phyloP scores from a whole-genome alignment of 2,113 vertebrate species.

The Silurus asotus region DNA sequence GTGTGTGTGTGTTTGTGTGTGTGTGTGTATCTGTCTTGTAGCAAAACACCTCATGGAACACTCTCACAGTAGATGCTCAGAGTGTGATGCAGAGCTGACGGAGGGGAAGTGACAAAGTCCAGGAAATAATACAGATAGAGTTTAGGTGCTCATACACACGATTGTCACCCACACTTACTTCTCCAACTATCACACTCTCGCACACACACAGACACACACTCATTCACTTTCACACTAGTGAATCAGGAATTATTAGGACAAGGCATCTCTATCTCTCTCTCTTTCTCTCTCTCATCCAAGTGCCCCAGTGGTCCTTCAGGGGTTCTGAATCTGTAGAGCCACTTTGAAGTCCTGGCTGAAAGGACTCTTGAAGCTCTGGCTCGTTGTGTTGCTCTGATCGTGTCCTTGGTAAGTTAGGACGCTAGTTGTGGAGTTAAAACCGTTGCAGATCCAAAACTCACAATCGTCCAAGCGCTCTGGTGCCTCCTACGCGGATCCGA shows the following conservation, averaged over 20 bases:
- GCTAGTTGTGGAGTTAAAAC: conserved; percentile 26
- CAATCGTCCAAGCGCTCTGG: conserved; percentile 28
- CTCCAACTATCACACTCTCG: not conserved
- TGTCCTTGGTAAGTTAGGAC: conserved; percentile 33
- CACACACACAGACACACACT: conserved; percentile 2
- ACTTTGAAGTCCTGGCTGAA: conserved; percentile 17
- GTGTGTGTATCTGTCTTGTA: not conserved
- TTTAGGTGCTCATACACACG: not conserved
- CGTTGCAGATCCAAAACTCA: conserved; percentile 52
- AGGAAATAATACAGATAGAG: not conserved
- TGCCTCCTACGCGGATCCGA: not conserved
- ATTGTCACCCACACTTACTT: not conserved
- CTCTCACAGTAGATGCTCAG: not conserved
- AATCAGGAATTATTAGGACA: conserved; percentile 55
- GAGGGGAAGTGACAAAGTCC: conserved; percentile 34
- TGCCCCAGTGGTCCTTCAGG: conserved; percentile 30
- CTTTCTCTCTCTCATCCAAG: not conserved
- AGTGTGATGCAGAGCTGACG: not conserved
- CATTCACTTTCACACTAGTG: conserved; percentile 39
- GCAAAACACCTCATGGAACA: not conserved
- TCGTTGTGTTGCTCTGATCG: conserved; percentile 39
- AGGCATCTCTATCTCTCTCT: not conserved
- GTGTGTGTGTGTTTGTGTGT: not conserved
- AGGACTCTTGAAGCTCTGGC: not conserved
- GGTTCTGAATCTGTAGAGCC: conserved; percentile 15